These are phyloP conservation scores for Menidia menidia DNA, from an alignment of 2,797 vertebrate genomes.

Conservation along the genomic window DNA sequence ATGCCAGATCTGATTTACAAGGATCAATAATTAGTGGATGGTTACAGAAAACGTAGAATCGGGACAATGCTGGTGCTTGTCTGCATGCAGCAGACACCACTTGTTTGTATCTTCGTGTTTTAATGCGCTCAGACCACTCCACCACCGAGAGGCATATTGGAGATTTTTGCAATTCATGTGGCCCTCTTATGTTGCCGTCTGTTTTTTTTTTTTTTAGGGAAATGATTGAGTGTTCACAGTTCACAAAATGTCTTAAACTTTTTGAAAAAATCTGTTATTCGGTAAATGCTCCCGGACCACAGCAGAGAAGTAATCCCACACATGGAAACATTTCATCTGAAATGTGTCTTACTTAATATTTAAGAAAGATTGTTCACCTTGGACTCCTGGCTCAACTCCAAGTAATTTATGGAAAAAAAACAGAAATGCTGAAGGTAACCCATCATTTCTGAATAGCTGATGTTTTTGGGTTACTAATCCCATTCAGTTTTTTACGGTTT, in stretches of 20 bases:
- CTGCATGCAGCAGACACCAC: not conserved
- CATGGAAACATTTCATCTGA: conserved; percentile 26
- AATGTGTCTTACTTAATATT: not conserved
- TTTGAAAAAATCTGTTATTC: conserved; percentile 22
- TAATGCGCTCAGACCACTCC: conserved; percentile 21
- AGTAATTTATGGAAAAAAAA: not conserved
- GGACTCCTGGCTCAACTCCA: not conserved
- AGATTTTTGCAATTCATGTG: conserved; percentile 32
- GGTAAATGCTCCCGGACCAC: conserved; percentile 21
- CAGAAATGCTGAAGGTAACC: not conserved
- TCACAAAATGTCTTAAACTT: conserved; percentile 14
- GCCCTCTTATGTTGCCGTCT: conserved; percentile 30
- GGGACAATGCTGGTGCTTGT: not conserved
- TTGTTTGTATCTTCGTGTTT: conserved; percentile 3
- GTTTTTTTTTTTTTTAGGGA: conserved; percentile 5
- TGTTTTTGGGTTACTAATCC: not conserved
- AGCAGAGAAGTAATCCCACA: conserved; percentile 27
- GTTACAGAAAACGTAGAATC: not conserved
- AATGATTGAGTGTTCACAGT: conserved; percentile 7
- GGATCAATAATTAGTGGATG: not conserved
- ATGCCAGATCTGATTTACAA: not conserved
- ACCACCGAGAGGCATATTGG: conserved; percentile 20
- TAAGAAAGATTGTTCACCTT: not conserved
- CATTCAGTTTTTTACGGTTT: not conserved
- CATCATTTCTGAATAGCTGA: no score